Conservation (phyloP, 2,113 vertebrate species). For the Chlorodrepanis virens region DNA sequence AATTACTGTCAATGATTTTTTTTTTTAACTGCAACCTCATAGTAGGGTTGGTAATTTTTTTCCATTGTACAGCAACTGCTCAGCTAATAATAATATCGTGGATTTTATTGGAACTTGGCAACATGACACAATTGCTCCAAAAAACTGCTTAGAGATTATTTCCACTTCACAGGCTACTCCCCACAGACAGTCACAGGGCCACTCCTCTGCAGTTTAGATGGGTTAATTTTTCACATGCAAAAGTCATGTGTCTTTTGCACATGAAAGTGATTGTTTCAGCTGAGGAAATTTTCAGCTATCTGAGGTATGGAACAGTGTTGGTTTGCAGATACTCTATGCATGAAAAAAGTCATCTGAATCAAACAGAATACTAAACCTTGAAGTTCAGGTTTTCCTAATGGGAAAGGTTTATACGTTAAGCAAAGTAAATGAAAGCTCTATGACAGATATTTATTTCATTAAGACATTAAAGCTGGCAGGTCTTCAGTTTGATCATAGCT, state of each 20-base stretch:
- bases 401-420: background rate
- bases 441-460: conserved; percentile 14
- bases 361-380: background rate
- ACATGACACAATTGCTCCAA: background rate
- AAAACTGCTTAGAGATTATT: conserved; percentile 19
- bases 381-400: background rate
- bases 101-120: conserved; percentile 26
- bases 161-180: background rate
- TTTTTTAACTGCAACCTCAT: conserved; percentile 5
- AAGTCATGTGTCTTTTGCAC: background rate
- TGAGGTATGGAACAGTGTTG: background rate
- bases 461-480: background rate
- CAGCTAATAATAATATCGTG: background rate
- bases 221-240: background rate
- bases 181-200: background rate
- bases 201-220: background rate
- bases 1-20: background rate
- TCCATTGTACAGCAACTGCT: background rate
- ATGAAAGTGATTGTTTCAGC: background rate
- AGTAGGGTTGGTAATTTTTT: background rate
- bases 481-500: background rate
- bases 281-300: background rate
- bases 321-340: background rate
- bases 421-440: background rate
- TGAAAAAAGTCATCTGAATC: background rate